Base-by-base conservation (phyloP, 2,888 invertebrate genomes). In the Oxystoma pomonae region DNA sequence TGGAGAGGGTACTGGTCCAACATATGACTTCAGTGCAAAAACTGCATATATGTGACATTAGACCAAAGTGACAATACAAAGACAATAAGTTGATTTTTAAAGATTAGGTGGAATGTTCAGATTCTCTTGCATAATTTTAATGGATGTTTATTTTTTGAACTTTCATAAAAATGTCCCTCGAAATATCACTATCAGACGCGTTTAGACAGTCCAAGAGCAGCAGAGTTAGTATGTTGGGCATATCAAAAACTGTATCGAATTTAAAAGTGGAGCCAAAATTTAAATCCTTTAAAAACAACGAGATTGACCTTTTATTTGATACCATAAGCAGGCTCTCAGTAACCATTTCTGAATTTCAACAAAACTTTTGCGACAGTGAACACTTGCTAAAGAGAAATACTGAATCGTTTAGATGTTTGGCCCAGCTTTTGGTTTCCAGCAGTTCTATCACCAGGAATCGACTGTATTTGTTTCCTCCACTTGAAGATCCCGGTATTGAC, bases 361-460 rank as follows among this genome's bases (percentile, higher is more conserved):
- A 20, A 59, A 50, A 65, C 51, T 16, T 58, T 16, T 73, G 72
- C 60, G 67, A 64, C 35, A 69, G 68, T 49, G 58, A 60, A 21
- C 66, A 68, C 53, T 62, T 72, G 18, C 57, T 78, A 22, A 62
- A 73, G 7, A 77, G 75, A 66, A 75, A 79, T 52, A 78, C 78
- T 1, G 65, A 68, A 57, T 80, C 80, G 1, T 80, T 79, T 65
- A 71, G 71, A 68, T 81, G 80, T 67, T 67, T 81, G 17, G 74
- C 74, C n/a, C 78, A 81, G 69, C 62, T 76, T 52, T 57, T 75
- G 2, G 67, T 79, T 70, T 83, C 75, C 74, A 81, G 72, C 78
- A 84, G 81, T 81, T 84, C 76, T 75, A 77, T 68, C 73, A 76
- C 77, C 77, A 81, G 70, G 75, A 77, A 69, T 81, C 82, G 73